Percentiles rank a stretch among this genome's conserved stretches.
Conservation (phyloP, 2,797 vertebrate species). For the Kryptopterus vitreolus region DNA sequence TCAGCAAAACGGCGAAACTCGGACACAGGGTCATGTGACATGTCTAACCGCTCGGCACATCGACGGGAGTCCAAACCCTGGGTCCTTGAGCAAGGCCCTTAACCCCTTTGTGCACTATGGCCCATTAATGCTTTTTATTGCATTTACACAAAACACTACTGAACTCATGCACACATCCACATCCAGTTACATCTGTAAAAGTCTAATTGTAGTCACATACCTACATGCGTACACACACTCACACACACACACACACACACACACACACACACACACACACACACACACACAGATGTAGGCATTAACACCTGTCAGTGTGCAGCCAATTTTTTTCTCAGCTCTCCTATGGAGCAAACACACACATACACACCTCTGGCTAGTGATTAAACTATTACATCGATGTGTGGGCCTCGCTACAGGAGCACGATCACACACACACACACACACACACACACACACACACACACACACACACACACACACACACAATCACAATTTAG, state of each 20-base stretch:
- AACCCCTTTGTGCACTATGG: no score
- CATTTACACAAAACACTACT: no score
- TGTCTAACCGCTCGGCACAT: no score
- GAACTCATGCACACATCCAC: background rate
- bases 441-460: conserved; percentile 55
- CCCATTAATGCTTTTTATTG: no score
- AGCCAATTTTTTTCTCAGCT: conserved; percentile 68
- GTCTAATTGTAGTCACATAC: background rate
- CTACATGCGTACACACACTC: no score
- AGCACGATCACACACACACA: conserved; percentile 51
- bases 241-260: background rate
- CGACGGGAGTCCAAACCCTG: no score
- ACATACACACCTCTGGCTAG: conserved; percentile 69
- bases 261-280: background rate
- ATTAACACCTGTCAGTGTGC: conserved; percentile 67
- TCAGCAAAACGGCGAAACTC: no score
- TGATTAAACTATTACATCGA: conserved; percentile 68
- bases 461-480: conserved; percentile 45
- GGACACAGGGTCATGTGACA: no score
- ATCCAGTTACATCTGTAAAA: background rate
- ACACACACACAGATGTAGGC: conserved; percentile 55
- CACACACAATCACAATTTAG: conserved; percentile 35
- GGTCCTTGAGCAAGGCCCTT: no score
- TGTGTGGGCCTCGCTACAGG: conserved; percentile 64
- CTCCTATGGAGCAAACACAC: conserved; percentile 70